Base-by-base conservation (phyloP, 2,888 invertebrate genomes). In the Neocrepidodera transversa region DNA sequence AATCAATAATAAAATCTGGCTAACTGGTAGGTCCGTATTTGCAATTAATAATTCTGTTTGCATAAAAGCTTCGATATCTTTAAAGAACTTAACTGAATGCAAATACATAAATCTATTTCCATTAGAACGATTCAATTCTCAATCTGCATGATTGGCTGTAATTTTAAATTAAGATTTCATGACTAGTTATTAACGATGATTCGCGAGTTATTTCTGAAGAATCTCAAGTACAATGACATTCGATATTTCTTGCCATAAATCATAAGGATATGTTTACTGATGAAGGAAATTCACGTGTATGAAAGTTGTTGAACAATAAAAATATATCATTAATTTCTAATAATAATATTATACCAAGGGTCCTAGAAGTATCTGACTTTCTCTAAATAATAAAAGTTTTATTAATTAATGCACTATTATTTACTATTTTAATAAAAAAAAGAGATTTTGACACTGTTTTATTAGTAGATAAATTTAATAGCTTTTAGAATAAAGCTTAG, bases 151-250 rank as follows among this genome's bases (percentile, higher is more conserved):
- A 54, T 54, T 53, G 53, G 35, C 20, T 42, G 43, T 54, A 36
- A 52, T 48, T 49, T 18, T 50, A 11, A 49, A 59, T 50, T 43
- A 49, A 54, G 45, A 45, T 55, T 45, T 60, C 51, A 45, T 30
- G 13, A 47, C 55, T 60, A 47, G 50, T 60, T 60, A 60, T 51
- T 32, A 30, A 51, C 20, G 42, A 60, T 60, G 60, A 60, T 60
- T 51, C 45, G 50, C 50, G n/a, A 17, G 26, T 60, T 60, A 14
- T 28, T 4, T 26, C 11, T 45, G 26, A 42, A 23, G 42, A 42
- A 16, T n/a, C 26, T 28, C 28, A 28, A 45, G 4, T 28, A 28
- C 14, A 48, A 32, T 32, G 32, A 48, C 43, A 43, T 8, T 13
- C 13, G 43, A 26, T 11, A 43, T 43, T 43, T 43, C 23, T 18